These are phyloP conservation scores for Caenorhabditis uteleia DNA, from an alignment of 2,888 invertebrate genomes.

Conservation along the genomic window DNA sequence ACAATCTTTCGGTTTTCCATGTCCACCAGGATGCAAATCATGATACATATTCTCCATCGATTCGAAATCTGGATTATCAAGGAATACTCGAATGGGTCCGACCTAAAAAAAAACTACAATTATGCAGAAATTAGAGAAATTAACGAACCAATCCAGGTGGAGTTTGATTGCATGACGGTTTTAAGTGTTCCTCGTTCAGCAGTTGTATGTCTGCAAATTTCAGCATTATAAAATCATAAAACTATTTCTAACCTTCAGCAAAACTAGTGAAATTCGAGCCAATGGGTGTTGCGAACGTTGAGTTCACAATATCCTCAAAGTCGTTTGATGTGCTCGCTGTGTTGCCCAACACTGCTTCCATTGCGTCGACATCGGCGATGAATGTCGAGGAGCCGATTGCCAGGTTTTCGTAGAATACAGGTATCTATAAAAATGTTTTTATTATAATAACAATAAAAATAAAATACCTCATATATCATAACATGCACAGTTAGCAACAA, in stretches of 20 bases:
- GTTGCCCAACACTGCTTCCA: slow-evolving; percentile 28
- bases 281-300: too few relatives aligned
- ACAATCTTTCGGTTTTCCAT: slow-evolving; percentile 79
- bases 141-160: slow-evolving; percentile 22
- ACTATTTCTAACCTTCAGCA: too few relatives aligned
- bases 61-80: slow-evolving; percentile 73
- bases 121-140: background rate
- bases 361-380: slow-evolving; percentile 28
- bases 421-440: slow-evolving; percentile 9
- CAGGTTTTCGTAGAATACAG: slow-evolving; percentile 27
- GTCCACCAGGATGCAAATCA: slow-evolving; percentile 83
- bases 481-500: slow-evolving; percentile 21
- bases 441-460: background rate
- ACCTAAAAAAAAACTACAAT: slow-evolving; percentile 19
- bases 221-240: too few relatives aligned
- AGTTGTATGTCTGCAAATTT: too few relatives aligned
- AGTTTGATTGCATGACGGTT: slow-evolving; percentile 25
- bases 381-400: slow-evolving; percentile 16
- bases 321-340: slow-evolving; percentile 9
- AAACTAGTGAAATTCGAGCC: too few relatives aligned
- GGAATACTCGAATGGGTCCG: slow-evolving; percentile 65
- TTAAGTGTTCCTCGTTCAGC: too few relatives aligned
- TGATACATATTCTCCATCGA: slow-evolving; percentile 74
- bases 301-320: too few relatives aligned
- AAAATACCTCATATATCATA: slow-evolving; percentile 24